Evolutionary conservation across 2,797 vertebrate species (phyloP).

Genomic region (Stomatorhinus walkeri): DNA sequence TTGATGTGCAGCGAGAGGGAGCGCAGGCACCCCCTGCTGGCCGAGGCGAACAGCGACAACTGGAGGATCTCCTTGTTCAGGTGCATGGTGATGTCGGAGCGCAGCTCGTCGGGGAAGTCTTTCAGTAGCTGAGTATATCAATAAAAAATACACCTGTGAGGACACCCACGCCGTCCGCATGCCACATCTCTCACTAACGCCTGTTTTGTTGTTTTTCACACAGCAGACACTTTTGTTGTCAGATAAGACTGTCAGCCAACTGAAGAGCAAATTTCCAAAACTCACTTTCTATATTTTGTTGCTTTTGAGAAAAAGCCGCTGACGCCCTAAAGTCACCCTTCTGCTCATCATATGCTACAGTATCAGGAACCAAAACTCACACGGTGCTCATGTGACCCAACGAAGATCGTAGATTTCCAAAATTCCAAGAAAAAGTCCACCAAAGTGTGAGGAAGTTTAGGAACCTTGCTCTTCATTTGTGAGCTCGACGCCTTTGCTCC

Average conservation of each 20-base stretch:
- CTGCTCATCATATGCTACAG: background rate
- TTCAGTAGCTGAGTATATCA: slow-evolving; percentile 74
- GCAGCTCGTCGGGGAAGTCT: slow-evolving; percentile 93
- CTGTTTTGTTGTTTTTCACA: background rate
- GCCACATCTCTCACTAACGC: background rate
- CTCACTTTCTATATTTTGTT: background rate
- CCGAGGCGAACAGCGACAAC: slow-evolving; percentile 84
- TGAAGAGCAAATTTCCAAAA: background rate
- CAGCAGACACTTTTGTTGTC: background rate
- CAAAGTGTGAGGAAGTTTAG: background rate
- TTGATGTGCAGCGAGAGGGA: slow-evolving; percentile 96
- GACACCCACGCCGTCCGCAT: background rate
- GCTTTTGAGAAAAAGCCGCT: background rate
- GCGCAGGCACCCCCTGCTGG: slow-evolving; percentile 91
- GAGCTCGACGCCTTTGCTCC: background rate
- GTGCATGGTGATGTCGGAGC: slow-evolving; percentile 97
- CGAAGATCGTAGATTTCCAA: background rate
- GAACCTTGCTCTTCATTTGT: background rate
- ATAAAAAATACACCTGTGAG: background rate
- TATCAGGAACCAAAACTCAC: background rate
- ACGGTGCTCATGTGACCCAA: background rate
- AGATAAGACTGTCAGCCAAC: background rate
- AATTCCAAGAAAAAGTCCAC: background rate
- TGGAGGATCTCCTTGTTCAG: slow-evolving; percentile 97
- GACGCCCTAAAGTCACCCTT: background rate